These are phyloP conservation scores for Cephus cinctus DNA, from an alignment of 1,140 invertebrate species.

Conservation along the genomic window DNA sequence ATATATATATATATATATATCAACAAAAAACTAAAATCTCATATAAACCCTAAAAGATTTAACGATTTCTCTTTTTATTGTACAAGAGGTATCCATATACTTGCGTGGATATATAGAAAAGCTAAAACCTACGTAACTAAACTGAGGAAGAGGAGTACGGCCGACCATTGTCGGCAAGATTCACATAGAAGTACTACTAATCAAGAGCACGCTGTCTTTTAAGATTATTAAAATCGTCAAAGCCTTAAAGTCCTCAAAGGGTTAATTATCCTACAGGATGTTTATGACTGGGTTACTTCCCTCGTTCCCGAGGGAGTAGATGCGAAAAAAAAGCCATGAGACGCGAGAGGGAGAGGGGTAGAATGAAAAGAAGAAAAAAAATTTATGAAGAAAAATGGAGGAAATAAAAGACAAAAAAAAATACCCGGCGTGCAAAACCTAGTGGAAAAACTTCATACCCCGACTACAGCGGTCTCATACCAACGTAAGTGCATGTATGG, in stretches of 20 bases:
- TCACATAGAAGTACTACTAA: conserved; percentile 43
- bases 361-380: conserved; percentile 24
- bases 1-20: too few relatives aligned
- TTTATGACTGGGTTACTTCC: conserved; percentile 49
- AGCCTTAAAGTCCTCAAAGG: conserved; percentile 53
- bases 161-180: conserved; percentile 36
- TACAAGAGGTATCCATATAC: too few relatives aligned
- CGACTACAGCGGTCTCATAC: too few relatives aligned
- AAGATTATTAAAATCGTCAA: conserved; percentile 56
- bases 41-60: too few relatives aligned
- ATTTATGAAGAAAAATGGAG: background rate
- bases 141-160: background rate
- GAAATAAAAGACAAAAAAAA: too few relatives aligned
- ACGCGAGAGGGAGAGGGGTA: conserved; percentile 12
- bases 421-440: too few relatives aligned
- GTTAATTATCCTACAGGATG: conserved; percentile 54
- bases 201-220: conserved; percentile 48
- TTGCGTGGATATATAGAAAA: too few relatives aligned
- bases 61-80: too few relatives aligned
- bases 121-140: background rate
- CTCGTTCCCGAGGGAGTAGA: conserved; percentile 32
- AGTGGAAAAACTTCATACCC: too few relatives aligned
- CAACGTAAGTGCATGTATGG: too few relatives aligned
- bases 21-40: too few relatives aligned
- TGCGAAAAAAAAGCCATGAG: conserved; percentile 32